Base-by-base conservation (phyloP, 2,888 invertebrate species). In the Ectemnius continuus region DNA sequence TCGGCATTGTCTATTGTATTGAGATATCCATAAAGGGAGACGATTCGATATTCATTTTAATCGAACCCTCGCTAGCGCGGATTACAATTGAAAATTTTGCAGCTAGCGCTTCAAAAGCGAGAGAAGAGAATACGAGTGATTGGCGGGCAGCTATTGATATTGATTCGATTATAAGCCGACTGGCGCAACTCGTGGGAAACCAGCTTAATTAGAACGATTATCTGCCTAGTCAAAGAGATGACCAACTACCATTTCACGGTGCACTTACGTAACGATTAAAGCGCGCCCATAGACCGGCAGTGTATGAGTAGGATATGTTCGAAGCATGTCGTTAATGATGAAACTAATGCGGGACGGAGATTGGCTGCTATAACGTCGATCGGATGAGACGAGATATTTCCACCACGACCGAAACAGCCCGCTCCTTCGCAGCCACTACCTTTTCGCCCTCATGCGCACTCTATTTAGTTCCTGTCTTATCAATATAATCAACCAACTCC, bases 331-430 rank as follows among this genome's bases (percentile, higher is more conserved):
- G 78, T 82, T 83, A 78, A 79, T 77, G 82, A 76, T 74, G 75
- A 75, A 83, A 79, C 75, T 79, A 83, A 83, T 83, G 82, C 83
- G 83, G 82, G 83, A 81, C 75, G 67, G 79, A 81, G 76, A 79
- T 81, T 77, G 72, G 67, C 11, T 6, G 36, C 36, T 36, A 36
- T 36, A 64, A 52, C 58, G 61, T 18, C 57, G 64, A 28, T 72
- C 78, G 11, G 36, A 8, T 36, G 8, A 36, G 67, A 80, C 75
- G 66, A 45, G 69, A 65, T 78, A 60, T 76, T 69, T 74, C 69
- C 76, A 52, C 79, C 72, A 56, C 59, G 70, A 71, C 65, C 67
- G 47, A 11, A 11, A 8, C 18, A 14, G 36, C 47, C 59, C 47
- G 28, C 16, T 4, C 8, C 62, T 23, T 56, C 61, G 62, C 61